Base-by-base conservation (phyloP, 2,797 vertebrate genomes). In the Tapera naevia region DNA sequence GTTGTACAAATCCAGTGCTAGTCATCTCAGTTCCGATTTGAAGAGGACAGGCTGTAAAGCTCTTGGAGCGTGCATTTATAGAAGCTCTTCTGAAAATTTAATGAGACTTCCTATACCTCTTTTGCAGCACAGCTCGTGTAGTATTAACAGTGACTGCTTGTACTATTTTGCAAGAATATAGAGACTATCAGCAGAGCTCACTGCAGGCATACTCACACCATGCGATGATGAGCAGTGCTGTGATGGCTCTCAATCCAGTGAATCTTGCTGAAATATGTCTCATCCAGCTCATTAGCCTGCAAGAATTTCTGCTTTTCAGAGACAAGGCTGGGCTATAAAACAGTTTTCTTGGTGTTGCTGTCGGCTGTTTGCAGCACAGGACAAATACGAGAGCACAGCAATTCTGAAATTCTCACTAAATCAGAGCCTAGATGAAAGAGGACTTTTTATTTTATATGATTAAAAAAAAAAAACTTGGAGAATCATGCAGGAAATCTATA, bases 51-150 rank as follows among this genome's bases (percentile, higher is more conserved):
- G 17, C 25, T n/a, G 7, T 35, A 33, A 39, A 66, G 28, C 5
- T 64, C 21, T 17, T 24, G 64, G 39, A 58, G 11, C 11, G 41
- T 1, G 2, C 53, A 54, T 71, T 85, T 67, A 50, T 83, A 73
- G 28, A 46, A 39, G 15, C 4, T 37, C 15, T 61, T 70, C 22
- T 48, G n/a, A 35, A 73, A 67, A 7, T 7, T 11, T 32, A 1
- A 3, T 0, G 0, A 60, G 48, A 28, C 32, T 71, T 60, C 9
- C 19, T 3, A 12, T 14, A 16, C 7, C 0, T 11, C 32, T 66
- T 67, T 17, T 39, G 14, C 56, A 32, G 46, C 1, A 2, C 6
- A 43, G 27, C 7, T 76, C 0, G 0, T 3, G 32, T 10, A 9
- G 46, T 50, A 28, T 21, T 32, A 4, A 4, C 24, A 10, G 22